These are phyloP conservation scores for Caranx ignobilis DNA, from an alignment of 2,113 vertebrate species.

Conservation along the genomic window DNA sequence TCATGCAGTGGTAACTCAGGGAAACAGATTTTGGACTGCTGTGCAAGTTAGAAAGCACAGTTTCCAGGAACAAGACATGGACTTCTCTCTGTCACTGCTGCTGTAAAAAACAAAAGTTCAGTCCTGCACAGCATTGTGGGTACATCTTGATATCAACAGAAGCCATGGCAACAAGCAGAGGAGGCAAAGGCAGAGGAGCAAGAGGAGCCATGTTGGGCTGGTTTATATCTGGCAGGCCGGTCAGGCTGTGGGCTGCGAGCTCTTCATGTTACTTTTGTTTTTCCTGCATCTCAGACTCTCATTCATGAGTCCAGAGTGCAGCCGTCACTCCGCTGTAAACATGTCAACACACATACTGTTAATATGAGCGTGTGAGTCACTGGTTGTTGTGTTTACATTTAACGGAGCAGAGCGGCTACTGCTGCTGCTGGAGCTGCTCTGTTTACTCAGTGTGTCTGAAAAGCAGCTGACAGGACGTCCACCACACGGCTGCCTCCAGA, in stretches of 20 bases:
- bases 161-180: slow-evolving; percentile 7
- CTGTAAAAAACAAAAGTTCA: background rate
- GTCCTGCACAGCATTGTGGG: background rate
- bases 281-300: too few relatives aligned
- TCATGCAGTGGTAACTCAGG: background rate
- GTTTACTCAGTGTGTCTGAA: background rate
- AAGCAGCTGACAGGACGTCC: background rate
- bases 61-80: background rate
- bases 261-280: too few relatives aligned
- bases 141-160: slow-evolving; percentile 10
- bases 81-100: background rate
- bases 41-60: background rate
- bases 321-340: background rate
- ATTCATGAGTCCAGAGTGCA: background rate
- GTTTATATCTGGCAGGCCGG: slow-evolving; percentile 15
- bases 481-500: slow-evolving; percentile 21
- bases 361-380: background rate
- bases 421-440: background rate
- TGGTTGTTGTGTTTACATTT: background rate
- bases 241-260: slow-evolving; percentile 13
- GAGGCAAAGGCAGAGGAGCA: background rate
- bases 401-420: background rate
- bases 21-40: background rate
- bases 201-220: background rate
- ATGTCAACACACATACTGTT: background rate